Percentiles rank a stretch among this genome's conserved stretches.
These are phyloP conservation scores for Hylaea fasciaria DNA, from an alignment of 2,888 invertebrate species.

Conservation along the genomic window DNA sequence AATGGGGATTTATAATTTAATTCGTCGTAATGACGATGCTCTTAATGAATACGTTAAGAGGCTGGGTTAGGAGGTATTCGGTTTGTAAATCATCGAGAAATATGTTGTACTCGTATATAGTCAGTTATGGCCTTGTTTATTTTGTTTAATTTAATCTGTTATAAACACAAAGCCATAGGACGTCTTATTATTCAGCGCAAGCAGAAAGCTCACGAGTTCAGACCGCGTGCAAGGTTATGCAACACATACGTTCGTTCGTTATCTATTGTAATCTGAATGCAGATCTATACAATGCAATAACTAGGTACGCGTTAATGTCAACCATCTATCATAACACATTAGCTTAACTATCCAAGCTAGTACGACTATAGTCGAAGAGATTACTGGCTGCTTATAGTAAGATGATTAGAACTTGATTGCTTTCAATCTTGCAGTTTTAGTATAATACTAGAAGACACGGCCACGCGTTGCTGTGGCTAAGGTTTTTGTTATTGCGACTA, in stretches of 20 bases:
- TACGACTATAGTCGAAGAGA: constrained; percentile 28
- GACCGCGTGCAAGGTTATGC: no score
- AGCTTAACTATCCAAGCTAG: constrained; percentile 35
- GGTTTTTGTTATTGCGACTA: no score
- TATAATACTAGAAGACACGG: no score
- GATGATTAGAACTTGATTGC: not conserved
- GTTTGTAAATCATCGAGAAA: constrained; percentile 25
- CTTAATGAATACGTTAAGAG: constrained; percentile 37
- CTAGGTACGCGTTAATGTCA: constrained; percentile 27
- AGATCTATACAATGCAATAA: constrained; percentile 4
- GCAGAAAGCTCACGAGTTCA: no score
- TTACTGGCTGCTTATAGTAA: not conserved
- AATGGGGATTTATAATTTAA: constrained; percentile 66
- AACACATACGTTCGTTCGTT: no score
- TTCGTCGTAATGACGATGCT: constrained; percentile 56
- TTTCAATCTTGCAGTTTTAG: no score
- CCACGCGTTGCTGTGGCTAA: no score
- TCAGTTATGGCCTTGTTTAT: no score
- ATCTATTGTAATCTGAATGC: not conserved
- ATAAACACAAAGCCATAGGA: no score
- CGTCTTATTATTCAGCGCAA: no score
- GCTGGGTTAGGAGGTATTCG: constrained; percentile 33
- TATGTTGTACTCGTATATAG: not conserved
- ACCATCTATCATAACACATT: constrained; percentile 37
- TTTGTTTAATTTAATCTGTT: no score